Evolutionary conservation across 2,113 vertebrate genomes (phyloP).

Genomic region (Paracanthobrama guichenoti): DNA sequence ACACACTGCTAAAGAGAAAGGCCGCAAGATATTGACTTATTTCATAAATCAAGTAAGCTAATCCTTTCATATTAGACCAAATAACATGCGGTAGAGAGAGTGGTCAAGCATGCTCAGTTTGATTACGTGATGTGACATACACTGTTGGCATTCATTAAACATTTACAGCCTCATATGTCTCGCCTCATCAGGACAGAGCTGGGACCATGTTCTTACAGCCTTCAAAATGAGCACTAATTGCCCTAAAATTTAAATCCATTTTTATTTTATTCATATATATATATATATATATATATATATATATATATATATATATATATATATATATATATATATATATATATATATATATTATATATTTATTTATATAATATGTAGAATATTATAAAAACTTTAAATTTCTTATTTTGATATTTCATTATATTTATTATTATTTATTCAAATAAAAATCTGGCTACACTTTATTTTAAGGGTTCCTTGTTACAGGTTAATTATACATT

Average conservation of each 20-base stretch:
- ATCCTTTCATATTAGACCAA: slow-evolving; percentile 12
- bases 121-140: slow-evolving; percentile 52
- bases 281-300: too few relatives aligned
- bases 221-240: slow-evolving; percentile 46
- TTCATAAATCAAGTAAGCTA: background rate
- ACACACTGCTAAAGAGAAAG: slow-evolving; percentile 8
- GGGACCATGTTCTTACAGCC: slow-evolving; percentile 18
- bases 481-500: too few relatives aligned
- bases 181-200: slow-evolving; percentile 58
- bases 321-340: too few relatives aligned
- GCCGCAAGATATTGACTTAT: slow-evolving; percentile 25
- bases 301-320: too few relatives aligned
- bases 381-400: background rate
- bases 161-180: slow-evolving; percentile 65
- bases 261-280: too few relatives aligned
- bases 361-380: too few relatives aligned
- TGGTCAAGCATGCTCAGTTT: slow-evolving; percentile 15
- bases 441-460: background rate
- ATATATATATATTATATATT: too few relatives aligned
- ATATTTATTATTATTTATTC: background rate
- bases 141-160: slow-evolving; percentile 61
- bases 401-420: background rate
- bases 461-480: too few relatives aligned
- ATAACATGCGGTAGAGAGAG: background rate
- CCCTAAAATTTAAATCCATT: slow-evolving; percentile 60